These are phyloP conservation scores for Apodemia zela DNA, from an alignment of 2,888 invertebrate genomes.

Conservation along the genomic window DNA sequence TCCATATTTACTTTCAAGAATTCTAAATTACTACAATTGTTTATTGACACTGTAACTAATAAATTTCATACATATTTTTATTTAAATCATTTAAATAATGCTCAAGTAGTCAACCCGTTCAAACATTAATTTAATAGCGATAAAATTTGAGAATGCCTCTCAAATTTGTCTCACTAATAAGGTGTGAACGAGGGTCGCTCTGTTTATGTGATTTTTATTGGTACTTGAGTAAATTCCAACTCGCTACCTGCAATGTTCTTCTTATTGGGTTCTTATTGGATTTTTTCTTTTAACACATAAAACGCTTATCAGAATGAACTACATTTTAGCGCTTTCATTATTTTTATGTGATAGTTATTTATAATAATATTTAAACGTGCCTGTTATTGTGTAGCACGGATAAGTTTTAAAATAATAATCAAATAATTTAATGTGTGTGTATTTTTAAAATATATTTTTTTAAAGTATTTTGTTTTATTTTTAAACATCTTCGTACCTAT, in stretches of 20 bases:
- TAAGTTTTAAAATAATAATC: too few relatives aligned
- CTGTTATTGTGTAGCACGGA: too few relatives aligned
- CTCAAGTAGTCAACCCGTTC: constrained; percentile 9
- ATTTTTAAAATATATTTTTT: too few relatives aligned
- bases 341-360: background rate
- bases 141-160: constrained; percentile 61
- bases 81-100: background rate
- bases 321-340: constrained; percentile 10
- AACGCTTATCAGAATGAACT: constrained; percentile 26
- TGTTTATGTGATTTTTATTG: constrained; percentile 74
- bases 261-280: constrained; percentile 61
- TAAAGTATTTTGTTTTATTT: too few relatives aligned
- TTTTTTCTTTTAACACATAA: constrained; percentile 35
- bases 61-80: too few relatives aligned
- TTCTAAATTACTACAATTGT: too few relatives aligned
- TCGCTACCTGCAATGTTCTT: constrained; percentile 50
- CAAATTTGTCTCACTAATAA: constrained; percentile 70
- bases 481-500: too few relatives aligned
- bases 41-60: too few relatives aligned
- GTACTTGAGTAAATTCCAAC: constrained; percentile 52
- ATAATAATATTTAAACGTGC: background rate
- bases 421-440: too few relatives aligned
- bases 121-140: constrained; percentile 44
- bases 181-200: constrained; percentile 72
- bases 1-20: too few relatives aligned